Evolutionary conservation across 2,888 invertebrate genomes (phyloP).

Genomic region (Margaritifera margaritifera): DNA sequence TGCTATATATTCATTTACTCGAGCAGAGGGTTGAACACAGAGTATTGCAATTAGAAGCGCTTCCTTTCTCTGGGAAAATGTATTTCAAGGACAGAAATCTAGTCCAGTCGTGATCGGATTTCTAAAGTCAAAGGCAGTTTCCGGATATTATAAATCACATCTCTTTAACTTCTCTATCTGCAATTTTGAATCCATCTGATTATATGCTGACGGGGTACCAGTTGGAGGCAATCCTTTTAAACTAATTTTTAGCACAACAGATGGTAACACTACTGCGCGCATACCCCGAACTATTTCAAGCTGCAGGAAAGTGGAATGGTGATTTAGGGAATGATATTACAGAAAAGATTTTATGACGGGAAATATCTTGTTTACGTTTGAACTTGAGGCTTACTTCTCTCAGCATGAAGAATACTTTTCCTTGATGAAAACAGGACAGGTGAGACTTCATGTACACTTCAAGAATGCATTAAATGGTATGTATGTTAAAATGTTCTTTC

Average conservation of each 20-base stretch:
- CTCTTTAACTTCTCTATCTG: conserved; percentile 23
- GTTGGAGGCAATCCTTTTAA: conserved; percentile 17
- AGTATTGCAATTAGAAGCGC: conserved; percentile 15
- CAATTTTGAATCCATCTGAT: too few species aligned
- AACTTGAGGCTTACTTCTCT: conserved; percentile 16
- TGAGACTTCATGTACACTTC: conserved; percentile 15
- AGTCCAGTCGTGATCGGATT: conserved; percentile 12
- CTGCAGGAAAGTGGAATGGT: conserved; percentile 10
- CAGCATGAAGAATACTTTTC: conserved; percentile 22
- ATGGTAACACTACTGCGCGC: conserved; percentile 8
- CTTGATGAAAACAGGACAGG: conserved; percentile 13
- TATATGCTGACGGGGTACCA: conserved; percentile 18
- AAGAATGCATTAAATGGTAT: too few species aligned
- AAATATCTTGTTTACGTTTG: conserved; percentile 11
- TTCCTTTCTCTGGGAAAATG: conserved; percentile 15
- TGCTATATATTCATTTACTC: conserved; percentile 19
- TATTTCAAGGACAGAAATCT: conserved; percentile 22
- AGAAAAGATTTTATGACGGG: conserved; percentile 8
- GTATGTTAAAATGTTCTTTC: neutral
- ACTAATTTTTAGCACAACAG: conserved; percentile 9
- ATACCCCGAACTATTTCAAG: conserved; percentile 12
- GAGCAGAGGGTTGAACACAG: conserved; percentile 11
- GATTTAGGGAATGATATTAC: conserved; percentile 6
- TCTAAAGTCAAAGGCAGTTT: conserved; percentile 12
- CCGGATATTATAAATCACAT: conserved; percentile 13